Conservation (phyloP, 2,888 invertebrate genomes). For the Eristalis arbustorum region DNA sequence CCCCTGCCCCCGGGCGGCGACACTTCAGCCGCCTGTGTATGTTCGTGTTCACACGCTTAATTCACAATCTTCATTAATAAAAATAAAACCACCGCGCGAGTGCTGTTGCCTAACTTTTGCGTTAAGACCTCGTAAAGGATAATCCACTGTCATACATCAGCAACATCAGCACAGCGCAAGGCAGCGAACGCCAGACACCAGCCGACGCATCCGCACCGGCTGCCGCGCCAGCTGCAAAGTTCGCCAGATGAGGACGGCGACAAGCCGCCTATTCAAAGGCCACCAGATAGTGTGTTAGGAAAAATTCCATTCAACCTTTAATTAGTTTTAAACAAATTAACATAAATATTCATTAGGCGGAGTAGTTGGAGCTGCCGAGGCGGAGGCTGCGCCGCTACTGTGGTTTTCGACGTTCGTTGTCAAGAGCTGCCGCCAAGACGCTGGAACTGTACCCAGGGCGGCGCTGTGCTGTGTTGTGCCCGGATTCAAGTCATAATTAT, state of each 20-base stretch:
- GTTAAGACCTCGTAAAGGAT: constrained; percentile 54
- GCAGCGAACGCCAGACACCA: constrained; percentile 13
- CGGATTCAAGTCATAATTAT: neutral
- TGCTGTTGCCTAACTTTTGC: constrained; percentile 62
- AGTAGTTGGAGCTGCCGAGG: neutral
- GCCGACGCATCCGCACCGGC: neutral
- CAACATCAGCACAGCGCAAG: constrained; percentile 33
- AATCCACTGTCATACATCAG: constrained; percentile 47
- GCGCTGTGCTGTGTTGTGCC: neutral
- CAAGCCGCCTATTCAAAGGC: neutral
- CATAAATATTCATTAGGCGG: constrained; percentile 71
- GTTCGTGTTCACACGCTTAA: constrained; percentile 37
- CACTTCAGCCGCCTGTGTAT: neutral
- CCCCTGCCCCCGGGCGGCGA: neutral
- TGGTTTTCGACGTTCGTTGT: neutral
- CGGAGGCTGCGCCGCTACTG: neutral
- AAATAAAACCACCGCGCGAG: constrained; percentile 6
- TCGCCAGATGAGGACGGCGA: constrained; percentile 4
- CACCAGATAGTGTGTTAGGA: neutral
- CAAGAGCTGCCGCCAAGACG: neutral
- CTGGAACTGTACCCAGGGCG: neutral
- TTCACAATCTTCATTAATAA: constrained; percentile 47
- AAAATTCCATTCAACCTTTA: constrained; percentile 72
- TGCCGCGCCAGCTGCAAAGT: neutral
- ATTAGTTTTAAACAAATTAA: constrained; percentile 79